Evolutionary conservation across 2,888 invertebrate genomes (phyloP).

Genomic region (Plagiodera versicolora): DNA sequence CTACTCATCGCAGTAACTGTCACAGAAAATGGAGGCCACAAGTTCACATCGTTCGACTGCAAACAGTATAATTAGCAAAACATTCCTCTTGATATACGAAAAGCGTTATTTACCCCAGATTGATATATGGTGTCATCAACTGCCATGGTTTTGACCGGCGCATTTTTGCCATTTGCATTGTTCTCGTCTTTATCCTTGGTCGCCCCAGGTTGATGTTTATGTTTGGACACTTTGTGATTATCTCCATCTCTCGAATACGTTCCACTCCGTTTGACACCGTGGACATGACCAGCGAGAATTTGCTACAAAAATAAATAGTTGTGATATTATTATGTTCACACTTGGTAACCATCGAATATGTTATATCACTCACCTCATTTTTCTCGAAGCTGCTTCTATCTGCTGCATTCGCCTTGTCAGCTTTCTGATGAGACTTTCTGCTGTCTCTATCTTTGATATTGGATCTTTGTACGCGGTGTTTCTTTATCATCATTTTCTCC

Average conservation of each 20-base stretch:
- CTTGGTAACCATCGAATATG: too few relatives aligned
- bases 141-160: too few relatives aligned
- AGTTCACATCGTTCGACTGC: constrained; percentile 55
- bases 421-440: constrained; percentile 44
- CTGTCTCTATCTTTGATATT: constrained; percentile 54
- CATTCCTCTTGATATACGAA: too few relatives aligned
- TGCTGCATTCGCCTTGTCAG: constrained; percentile 32
- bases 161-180: background rate
- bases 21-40: constrained; percentile 66
- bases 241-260: constrained; percentile 66
- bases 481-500: constrained; percentile 77
- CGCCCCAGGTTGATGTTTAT: constrained; percentile 52
- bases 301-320: constrained; percentile 14
- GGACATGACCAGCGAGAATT: constrained; percentile 41
- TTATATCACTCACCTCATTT: constrained; percentile 35
- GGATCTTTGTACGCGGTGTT: constrained; percentile 65
- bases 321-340: too few relatives aligned
- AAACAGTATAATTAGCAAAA: constrained; percentile 14
- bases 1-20: constrained; percentile 53
- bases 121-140: constrained; percentile 33
- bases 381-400: constrained; percentile 36
- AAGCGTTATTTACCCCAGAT: constrained; percentile 34
- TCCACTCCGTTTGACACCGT: constrained; percentile 65
- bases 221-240: constrained; percentile 60
- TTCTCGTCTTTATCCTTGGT: constrained; percentile 30